A percentile compares a stretch with the other conserved stretches of the same genome.
Conservation (phyloP, 2,888 invertebrate genomes). For the Eremobia ochroleuca region DNA sequence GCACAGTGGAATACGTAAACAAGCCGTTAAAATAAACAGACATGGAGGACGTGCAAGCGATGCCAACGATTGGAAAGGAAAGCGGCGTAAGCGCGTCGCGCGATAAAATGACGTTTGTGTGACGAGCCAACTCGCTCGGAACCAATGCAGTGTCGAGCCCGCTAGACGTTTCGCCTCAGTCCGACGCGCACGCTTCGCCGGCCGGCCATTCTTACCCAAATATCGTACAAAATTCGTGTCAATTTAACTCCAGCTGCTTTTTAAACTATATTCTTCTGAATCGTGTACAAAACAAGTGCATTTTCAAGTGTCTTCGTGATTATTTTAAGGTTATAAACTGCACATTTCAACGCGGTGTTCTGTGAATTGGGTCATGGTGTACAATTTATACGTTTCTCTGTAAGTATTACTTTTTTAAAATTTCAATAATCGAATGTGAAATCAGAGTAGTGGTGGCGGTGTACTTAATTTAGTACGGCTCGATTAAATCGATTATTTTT, state of each 20-base stretch:
- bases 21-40: conserved; percentile 41
- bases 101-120: conserved; percentile 83
- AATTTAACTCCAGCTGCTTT: conserved; percentile 47
- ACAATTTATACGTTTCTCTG: conserved; percentile 61
- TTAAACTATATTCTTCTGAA: conserved; percentile 28
- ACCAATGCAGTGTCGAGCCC: conserved; percentile 70
- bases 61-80: conserved; percentile 43
- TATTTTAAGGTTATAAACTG: conserved; percentile 73
- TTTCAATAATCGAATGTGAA: conserved; percentile 38
- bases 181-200: conserved; percentile 76
- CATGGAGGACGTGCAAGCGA: conserved; percentile 51
- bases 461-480: conserved; percentile 52
- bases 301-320: conserved; percentile 64
- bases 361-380: conserved; percentile 77
- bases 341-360: conserved; percentile 71
- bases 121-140: conserved; percentile 70
- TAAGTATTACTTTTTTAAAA: conserved; percentile 65
- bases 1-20: conserved; percentile 12
- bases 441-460: conserved; percentile 41
- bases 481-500: conserved; percentile 61
- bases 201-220: conserved; percentile 75
- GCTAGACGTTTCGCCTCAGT: conserved; percentile 72
- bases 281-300: conserved; percentile 59
- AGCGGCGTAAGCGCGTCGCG: conserved; percentile 82
- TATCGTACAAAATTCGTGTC: conserved; percentile 64